Evolutionary conservation across 1,140 invertebrate genomes (phyloP).

Genomic region (Pemphigus obesinymphae): DNA sequence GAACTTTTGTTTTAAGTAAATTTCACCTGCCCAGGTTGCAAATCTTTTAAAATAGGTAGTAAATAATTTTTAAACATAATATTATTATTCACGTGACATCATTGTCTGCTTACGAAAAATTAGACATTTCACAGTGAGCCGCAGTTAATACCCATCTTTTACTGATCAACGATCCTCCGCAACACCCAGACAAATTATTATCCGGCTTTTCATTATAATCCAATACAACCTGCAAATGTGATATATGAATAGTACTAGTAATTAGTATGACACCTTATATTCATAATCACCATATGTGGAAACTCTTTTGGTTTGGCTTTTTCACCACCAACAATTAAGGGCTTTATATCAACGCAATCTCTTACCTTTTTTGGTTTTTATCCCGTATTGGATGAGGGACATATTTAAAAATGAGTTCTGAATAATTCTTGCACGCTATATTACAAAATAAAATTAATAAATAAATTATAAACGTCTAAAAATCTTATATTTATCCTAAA

Average conservation of each 20-base stretch:
- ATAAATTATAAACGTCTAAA: no score
- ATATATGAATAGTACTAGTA: no score
- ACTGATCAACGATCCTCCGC: conserved; percentile 17
- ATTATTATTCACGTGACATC: not conserved
- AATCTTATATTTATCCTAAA: no score
- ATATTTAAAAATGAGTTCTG: not conserved
- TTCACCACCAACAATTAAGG: conserved; percentile 51
- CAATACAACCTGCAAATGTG: not conserved
- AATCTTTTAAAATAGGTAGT: not conserved
- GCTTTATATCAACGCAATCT: not conserved
- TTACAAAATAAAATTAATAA: no score
- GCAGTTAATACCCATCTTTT: conserved; percentile 10
- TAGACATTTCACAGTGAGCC: conserved; percentile 3
- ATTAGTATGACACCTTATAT: no score
- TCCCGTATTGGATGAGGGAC: not conserved
- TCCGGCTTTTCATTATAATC: not conserved
- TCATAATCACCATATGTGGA: conserved; percentile 56
- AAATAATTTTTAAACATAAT: no score
- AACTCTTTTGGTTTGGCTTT: conserved; percentile 53
- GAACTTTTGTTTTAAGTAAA: not conserved
- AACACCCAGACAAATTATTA: not conserved
- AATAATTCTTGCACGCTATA: not conserved
- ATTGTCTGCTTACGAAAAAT: not conserved
- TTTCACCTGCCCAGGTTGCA: conserved; percentile 47
- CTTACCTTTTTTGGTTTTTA: not conserved